Base-by-base conservation (phyloP, 2,797 vertebrate species). In the Notamacropus eugenii region DNA sequence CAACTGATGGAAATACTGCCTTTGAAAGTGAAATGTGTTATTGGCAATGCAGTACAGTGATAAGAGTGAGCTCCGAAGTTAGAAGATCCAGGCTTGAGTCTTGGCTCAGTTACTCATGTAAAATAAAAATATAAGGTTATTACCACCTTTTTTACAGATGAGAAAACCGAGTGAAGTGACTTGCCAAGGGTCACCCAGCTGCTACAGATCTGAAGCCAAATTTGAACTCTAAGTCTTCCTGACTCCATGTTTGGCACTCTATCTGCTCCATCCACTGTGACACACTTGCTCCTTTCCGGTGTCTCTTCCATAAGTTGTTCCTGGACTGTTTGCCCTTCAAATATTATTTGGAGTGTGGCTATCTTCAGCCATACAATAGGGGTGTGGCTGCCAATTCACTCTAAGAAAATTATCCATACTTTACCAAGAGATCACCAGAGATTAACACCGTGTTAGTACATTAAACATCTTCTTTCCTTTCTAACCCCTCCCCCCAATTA, bases 61-160 rank as follows among this genome's bases (percentile, higher is more conserved):
- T 90, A 93, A 96, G 54, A 34, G 13, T 34, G 46, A 55, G 46
- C n/a, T 97, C 95, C 74, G 14, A 58, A 90, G 96, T 92, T 82
- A 62, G 82, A 28, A 31, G 90, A 46, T 54, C n/a, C 19, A 40
- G 55, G 91, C 59, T 94, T 93, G 34, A 96, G 96, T 97, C 57
- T 92, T 96, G 82, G 55, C 87, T 93, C 95, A 34, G 56, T 14
- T 29, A 90, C n/a, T 93, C 55, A 92, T 27, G 24, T 4, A 46
- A 87, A 87, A 87, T 27, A 27, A 50, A 87, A 87, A 46, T 50
- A 27, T 11, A 50, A 40, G 22, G 50, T 87, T 87, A 10, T 50
- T 6, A 12, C 11, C 40, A 50, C 22, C 74, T 40, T 46, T 74
- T 58, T 40, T 19, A 22, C 62, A 74, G 62, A 67, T n/a, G 34